phyloP scores from a whole-genome alignment of 2,113 vertebrate genomes.

The Dermatemys mawii region DNA sequence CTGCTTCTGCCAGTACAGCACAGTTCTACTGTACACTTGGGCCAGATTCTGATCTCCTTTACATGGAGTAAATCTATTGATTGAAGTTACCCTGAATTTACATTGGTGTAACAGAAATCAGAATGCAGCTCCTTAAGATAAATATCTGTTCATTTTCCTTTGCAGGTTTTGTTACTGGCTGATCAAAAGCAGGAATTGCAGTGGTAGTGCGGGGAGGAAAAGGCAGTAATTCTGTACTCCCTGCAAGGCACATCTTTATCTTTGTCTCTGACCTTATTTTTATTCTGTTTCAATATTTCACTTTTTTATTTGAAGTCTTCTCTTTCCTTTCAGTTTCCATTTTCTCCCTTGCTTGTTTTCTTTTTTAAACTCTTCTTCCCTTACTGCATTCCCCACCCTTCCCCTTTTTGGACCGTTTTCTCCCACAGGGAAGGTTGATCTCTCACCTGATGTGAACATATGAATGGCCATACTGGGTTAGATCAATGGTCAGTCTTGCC shows the following conservation, averaged over 20 bases:
- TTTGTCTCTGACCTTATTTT: background rate
- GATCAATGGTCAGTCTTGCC: too few relatives aligned
- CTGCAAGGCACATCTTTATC: background rate
- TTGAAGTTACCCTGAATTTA: background rate
- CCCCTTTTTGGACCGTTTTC: background rate
- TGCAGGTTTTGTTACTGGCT: constrained; percentile 2
- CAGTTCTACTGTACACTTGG: background rate
- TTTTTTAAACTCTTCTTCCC: background rate
- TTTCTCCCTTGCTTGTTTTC: background rate
- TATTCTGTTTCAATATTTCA: too few relatives aligned
- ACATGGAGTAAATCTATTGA: background rate
- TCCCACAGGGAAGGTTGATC: background rate
- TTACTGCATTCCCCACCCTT: background rate
- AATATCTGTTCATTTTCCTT: background rate
- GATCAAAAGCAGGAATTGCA: background rate
- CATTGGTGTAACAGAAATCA: background rate
- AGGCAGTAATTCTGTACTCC: background rate
- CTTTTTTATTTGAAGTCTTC: background rate
- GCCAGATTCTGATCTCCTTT: background rate
- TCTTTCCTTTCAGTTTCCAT: background rate
- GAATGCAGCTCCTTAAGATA: background rate
- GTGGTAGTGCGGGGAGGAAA: background rate
- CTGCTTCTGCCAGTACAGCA: background rate
- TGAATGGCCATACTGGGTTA: too few relatives aligned
- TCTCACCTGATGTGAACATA: background rate